phyloP scores from a whole-genome alignment of 2,888 invertebrate species.

The Oligia fasciuncula region DNA sequence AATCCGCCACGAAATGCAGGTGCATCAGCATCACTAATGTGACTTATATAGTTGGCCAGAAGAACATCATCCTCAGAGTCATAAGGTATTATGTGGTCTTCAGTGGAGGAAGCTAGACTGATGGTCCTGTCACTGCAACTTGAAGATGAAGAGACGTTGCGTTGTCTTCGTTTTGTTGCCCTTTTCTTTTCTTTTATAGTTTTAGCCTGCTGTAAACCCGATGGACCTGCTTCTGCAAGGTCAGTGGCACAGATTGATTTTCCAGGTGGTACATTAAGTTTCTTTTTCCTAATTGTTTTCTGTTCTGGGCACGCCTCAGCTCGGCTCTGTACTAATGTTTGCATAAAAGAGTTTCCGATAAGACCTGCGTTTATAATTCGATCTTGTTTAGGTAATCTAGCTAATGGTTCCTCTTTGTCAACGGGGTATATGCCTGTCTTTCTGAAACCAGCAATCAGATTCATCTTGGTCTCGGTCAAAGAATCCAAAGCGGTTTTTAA shows the following conservation, averaged over 20 bases:
- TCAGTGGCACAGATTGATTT: slow-evolving; percentile 27
- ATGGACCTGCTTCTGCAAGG: neutral
- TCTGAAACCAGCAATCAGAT: no score
- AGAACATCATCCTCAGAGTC: slow-evolving; percentile 15
- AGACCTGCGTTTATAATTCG: slow-evolving; percentile 14
- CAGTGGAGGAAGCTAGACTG: slow-evolving; percentile 33
- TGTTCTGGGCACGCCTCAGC: slow-evolving; percentile 28
- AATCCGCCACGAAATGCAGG: neutral
- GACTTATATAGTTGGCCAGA: slow-evolving; percentile 15
- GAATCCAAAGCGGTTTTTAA: no score
- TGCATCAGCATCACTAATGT: slow-evolving; percentile 16
- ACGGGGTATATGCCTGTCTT: slow-evolving; percentile 26
- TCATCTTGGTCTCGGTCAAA: no score
- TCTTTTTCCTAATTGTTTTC: slow-evolving; percentile 28
- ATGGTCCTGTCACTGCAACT: slow-evolving; percentile 30
- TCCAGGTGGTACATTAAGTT: slow-evolving; percentile 31
- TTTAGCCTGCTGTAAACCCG: neutral
- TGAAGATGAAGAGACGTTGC: slow-evolving; percentile 15
- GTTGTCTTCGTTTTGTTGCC: slow-evolving; percentile 21
- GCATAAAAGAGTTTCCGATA: neutral
- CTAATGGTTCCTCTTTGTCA: slow-evolving; percentile 17
- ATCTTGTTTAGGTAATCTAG: slow-evolving; percentile 12
- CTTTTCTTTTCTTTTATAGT: slow-evolving; percentile 15
- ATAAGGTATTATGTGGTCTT: slow-evolving; percentile 9
- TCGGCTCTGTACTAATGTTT: neutral